Conservation (phyloP, 2,888 invertebrate genomes). For the Andrena minutula region DNA sequence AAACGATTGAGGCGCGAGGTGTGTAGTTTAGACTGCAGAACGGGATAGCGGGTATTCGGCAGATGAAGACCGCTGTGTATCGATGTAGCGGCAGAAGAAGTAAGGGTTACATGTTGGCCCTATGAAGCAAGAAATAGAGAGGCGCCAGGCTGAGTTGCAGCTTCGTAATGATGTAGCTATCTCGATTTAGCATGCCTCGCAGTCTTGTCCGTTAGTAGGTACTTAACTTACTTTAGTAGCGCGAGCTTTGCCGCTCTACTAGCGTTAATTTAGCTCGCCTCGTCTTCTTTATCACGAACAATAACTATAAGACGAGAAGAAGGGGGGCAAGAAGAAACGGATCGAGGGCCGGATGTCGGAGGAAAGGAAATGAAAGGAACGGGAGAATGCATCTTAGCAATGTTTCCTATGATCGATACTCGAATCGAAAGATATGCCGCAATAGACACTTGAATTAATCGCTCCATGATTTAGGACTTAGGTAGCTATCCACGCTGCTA, state of each 20-base stretch:
- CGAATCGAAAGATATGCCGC: not conserved
- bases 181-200: conserved; percentile 76
- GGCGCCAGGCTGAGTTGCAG: conserved; percentile 60
- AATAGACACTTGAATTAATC: conserved; percentile 5
- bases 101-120: conserved; percentile 59
- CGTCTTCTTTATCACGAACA: conserved; percentile 40
- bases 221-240: conserved; percentile 69
- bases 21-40: not conserved
- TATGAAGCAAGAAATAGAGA: conserved; percentile 61
- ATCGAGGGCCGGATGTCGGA: not conserved
- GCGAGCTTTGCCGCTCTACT: conserved; percentile 68
- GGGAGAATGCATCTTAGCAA: not conserved
- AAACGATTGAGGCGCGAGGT: not conserved
- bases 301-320: conserved; percentile 17
- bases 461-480: conserved; percentile 11
- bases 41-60: not conserved
- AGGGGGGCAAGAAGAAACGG: not conserved
- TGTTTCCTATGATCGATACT: not conserved
- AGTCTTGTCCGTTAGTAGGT: conserved; percentile 69
- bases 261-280: conserved; percentile 58
- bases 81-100: conserved; percentile 52
- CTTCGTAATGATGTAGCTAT: conserved; percentile 77
- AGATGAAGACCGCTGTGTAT: conserved; percentile 47
- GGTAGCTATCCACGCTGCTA: not conserved
- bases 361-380: not conserved